Base-by-base conservation (phyloP, 2,797 vertebrate species). In the Sardinella longiceps region DNA sequence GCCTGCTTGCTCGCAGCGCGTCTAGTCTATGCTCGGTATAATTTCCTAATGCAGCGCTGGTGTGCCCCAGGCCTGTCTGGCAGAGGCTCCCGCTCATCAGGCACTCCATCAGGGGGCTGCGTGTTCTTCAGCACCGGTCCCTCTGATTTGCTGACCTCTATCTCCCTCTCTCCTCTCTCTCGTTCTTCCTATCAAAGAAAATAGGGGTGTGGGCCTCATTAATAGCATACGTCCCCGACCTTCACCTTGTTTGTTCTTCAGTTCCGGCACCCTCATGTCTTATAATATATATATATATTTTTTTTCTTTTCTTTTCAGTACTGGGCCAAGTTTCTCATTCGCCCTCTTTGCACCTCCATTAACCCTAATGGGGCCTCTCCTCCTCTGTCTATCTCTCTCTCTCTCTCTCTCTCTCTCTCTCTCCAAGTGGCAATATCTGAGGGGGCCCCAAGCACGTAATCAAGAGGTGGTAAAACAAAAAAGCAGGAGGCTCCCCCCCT, bases 81-180 rank as follows among this genome's bases (percentile, higher is more conserved):
- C 28, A 82, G 80, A 88, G 86, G 11, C 25, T 84, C 20, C 43
- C 60, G 46, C 58, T 83, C 84, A 86, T 82, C 33, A 37, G 83
- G 83, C 81, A 87, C 89, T 89, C 84, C 86, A 85, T 83, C 89
- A 82, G 88, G 85, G 86, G 14, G 89, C 89, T 87, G 89, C 90
- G 90, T 91, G 89, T 87, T 84, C 81, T 70, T 18, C 70, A 43
- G 37, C 83, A 85, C 85, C 82, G 3, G 23, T 77, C 77, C 56
- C 86, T 84, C 81, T 15, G 86, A 92, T 90, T 90, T 83, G 74
- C 87, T 93, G 92, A 93, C 92, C 91, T 93, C 93, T 91, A 87
- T 86, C 58, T 87, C 86, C 88, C 80, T 74, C 30, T 50, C 30
- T 14, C 5, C 15, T 77, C 53, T 48, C 83, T 43, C 70, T 10